These are phyloP conservation scores for Vireo griseus DNA, from an alignment of 2,797 vertebrate species.

Conservation along the genomic window DNA sequence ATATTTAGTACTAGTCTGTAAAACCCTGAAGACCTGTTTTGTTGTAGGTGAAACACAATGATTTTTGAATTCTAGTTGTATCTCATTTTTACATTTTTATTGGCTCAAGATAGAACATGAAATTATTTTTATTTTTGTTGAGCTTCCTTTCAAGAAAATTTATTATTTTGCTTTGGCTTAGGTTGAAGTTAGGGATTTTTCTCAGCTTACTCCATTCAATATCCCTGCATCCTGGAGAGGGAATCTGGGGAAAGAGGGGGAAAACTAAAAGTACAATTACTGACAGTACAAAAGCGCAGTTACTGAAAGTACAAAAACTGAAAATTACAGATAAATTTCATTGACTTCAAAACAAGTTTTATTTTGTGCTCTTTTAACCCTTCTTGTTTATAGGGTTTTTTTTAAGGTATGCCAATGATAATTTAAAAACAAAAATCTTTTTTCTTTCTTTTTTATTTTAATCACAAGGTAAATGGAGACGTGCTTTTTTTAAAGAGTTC, in stretches of 20 bases:
- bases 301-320: neutral
- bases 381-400: neutral
- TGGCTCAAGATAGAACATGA: neutral
- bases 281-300: fast-evolving
- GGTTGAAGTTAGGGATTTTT: slow-evolving; percentile 1
- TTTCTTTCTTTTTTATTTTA: neutral
- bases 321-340: neutral
- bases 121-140: neutral
- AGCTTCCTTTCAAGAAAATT: slow-evolving; percentile 27
- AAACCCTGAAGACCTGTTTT: neutral
- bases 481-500: fast-evolving
- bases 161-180: slow-evolving; percentile 34
- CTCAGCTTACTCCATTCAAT: slow-evolving; percentile 28
- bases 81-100: neutral
- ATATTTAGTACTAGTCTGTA: neutral
- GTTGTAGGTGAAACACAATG: neutral
- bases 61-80: neutral
- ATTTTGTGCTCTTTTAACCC: neutral
- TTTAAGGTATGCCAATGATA: neutral
- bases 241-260: neutral
- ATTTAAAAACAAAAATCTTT: fast-evolving
- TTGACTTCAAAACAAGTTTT: neutral
- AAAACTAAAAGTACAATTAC: neutral
- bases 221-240: neutral
- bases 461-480: neutral